These are phyloP conservation scores for Elephantulus edwardii DNA, from an alignment of 2,113 vertebrate species.

Conservation along the genomic window DNA sequence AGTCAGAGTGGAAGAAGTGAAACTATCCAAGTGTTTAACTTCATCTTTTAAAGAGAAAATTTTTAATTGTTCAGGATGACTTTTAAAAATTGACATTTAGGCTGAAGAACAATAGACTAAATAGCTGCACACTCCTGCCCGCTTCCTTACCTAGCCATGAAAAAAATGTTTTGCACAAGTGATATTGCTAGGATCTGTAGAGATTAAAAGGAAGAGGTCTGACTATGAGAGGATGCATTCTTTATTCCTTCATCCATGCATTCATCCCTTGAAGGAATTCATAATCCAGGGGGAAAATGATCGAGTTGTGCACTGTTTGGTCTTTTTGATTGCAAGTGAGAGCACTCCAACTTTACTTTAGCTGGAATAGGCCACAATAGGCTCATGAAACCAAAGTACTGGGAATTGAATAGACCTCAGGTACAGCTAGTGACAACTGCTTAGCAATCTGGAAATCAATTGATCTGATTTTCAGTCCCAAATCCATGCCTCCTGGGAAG, in stretches of 20 bases:
- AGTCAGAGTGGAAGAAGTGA: background rate
- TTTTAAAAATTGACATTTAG: slow-evolving; percentile 26
- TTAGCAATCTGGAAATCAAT: background rate
- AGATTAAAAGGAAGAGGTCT: background rate
- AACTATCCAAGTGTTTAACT: background rate
- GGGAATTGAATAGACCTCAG: background rate
- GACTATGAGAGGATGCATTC: background rate
- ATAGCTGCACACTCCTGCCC: no score
- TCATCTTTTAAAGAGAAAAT: background rate
- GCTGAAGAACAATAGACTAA: background rate
- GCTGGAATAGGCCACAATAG: background rate
- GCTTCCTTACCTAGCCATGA: background rate
- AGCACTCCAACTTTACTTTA: background rate
- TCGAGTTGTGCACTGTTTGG: no score
- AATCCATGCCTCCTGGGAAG: background rate
- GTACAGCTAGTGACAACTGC: no score
- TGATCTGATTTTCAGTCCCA: background rate
- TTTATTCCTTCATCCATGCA: background rate
- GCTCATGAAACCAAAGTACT: background rate
- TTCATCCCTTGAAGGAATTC: background rate
- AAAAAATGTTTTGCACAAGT: background rate
- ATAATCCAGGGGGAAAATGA: background rate
- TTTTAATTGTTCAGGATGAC: background rate
- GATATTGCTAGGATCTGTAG: no score
- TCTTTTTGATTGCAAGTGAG: background rate